phyloP scores from a whole-genome alignment of 1,140 invertebrate genomes.

The Megathymus violae region DNA sequence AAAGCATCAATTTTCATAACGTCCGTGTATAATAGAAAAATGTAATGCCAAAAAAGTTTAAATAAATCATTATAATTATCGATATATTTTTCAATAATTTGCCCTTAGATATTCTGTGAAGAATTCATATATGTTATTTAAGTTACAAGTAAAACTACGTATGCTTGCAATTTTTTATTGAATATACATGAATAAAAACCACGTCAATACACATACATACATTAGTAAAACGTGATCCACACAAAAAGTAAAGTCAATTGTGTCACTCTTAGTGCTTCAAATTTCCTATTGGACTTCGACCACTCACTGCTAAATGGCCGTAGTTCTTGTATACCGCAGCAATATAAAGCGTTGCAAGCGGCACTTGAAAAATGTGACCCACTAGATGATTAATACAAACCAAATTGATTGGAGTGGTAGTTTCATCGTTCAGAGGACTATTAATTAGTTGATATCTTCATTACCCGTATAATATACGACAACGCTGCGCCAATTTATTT shows the following conservation, averaged over 20 bases:
- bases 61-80: no score
- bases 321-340: neutral
- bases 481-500: no score
- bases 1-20: no score
- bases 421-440: neutral
- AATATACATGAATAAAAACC: constrained; percentile 77
- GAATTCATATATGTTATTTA: no score
- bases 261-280: constrained; percentile 60
- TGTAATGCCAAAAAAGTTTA: no score
- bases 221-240: constrained; percentile 67
- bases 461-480: no score
- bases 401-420: neutral
- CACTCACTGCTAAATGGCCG: neutral
- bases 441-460: no score
- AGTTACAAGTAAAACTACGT: constrained; percentile 13
- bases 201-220: constrained; percentile 68
- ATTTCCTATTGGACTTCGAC: constrained; percentile 29
- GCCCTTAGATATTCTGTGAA: no score
- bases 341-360: neutral
- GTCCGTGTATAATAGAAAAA: no score
- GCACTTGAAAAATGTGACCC: constrained; percentile 25
- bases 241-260: constrained; percentile 55
- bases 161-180: constrained; percentile 59
- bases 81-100: no score
- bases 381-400: constrained; percentile 3